Evolutionary conservation across 1,140 invertebrate genomes (phyloP).

Genomic region (Microplitis mediator): DNA sequence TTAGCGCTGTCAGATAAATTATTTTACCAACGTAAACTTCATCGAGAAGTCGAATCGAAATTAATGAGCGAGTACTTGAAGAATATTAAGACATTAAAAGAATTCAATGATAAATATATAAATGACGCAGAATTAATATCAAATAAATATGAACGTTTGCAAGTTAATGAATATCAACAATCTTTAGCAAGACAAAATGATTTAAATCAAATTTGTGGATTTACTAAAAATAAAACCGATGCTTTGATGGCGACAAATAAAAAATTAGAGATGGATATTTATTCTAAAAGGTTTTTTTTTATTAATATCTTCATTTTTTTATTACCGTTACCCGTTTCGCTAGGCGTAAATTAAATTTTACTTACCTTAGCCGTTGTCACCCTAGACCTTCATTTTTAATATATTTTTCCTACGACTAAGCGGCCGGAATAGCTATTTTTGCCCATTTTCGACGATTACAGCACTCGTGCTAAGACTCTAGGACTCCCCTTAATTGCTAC

Average conservation of each 20-base stretch:
- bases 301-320: constrained; percentile 6
- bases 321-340: too few relatives aligned
- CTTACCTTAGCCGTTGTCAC: too few relatives aligned
- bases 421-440: too few relatives aligned
- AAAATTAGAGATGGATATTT: constrained; percentile 32
- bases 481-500: too few relatives aligned
- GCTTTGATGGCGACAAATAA: constrained; percentile 19
- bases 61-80: background rate
- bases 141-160: constrained; percentile 20
- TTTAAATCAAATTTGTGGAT: constrained; percentile 27
- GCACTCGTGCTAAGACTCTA: too few relatives aligned
- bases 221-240: constrained; percentile 28
- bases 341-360: too few relatives aligned
- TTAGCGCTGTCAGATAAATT: constrained; percentile 29
- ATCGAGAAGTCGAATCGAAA: background rate
- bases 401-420: too few relatives aligned
- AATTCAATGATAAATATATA: constrained; percentile 15
- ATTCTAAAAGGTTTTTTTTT: constrained; percentile 36
- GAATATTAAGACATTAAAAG: constrained; percentile 5
- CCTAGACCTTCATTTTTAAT: too few relatives aligned
- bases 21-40: constrained; percentile 27
- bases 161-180: constrained; percentile 20
- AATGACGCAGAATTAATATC: constrained; percentile 6
- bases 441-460: too few relatives aligned
- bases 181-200: constrained; percentile 24